Base-by-base conservation (phyloP, 2,797 vertebrate species). In the Melopsittacus undulatus region DNA sequence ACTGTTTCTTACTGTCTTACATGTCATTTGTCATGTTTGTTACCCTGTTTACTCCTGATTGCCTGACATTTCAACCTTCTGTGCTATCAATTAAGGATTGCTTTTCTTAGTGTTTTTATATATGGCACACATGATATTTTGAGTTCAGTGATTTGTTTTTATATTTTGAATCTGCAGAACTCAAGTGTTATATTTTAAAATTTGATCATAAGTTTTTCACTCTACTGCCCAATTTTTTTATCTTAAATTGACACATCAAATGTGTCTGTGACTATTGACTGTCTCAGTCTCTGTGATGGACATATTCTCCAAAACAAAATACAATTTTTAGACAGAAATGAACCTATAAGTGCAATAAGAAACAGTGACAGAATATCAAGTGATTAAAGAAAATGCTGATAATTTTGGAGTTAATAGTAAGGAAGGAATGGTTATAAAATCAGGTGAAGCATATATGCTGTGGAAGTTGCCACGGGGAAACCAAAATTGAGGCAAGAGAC, bases 31-130 rank as follows among this genome's bases (percentile, higher is more conserved):
- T 49, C 32, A 15, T 46, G 34, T 70, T 46, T 94, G 11, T 52
- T 57, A 4, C 18, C 46, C 45, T 75, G 40, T 34, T 34, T 24
- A 9, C 11, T 69, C 21, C 24, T 45, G 13, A 42, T 29, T 52
- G 17, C 8, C 9, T 52, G 42, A 48, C 26, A 46, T 10, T 3
- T 51, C 14, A 4, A 2, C 0, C 0, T 62, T 29, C 14, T n/a
- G 11, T 48, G 19, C 49, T 49, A 34, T 57, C 9, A 42, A 5
- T 42, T 27, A 54, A 27, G 18, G 61, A 57, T 45, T 43, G 10
- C 7, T 1, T 48, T 57, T 17, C 30, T 10, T 32, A 38, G 7
- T 45, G 23, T 81, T 64, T 64, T 2, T 32, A 34, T 9, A 42
- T 54, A 26, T 11, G 63, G 9, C 10, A 36, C 29, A 45, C 77